phyloP scores from a whole-genome alignment of 2,797 vertebrate species.

The Periparus ater region DNA sequence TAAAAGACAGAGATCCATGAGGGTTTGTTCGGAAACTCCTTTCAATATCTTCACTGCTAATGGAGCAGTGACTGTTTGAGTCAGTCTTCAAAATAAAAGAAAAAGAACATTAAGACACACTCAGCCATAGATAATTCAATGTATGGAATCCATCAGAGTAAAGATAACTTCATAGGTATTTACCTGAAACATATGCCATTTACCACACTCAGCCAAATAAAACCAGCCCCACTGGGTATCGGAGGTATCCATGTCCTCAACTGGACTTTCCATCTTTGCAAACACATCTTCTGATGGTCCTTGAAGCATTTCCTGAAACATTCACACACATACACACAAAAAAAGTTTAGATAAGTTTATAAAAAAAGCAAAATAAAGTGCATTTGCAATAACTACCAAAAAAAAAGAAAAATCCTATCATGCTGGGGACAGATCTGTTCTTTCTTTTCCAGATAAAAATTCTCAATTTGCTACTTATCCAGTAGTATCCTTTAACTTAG shows the following conservation, averaged over 20 bases:
- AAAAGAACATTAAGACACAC: slow-evolving; percentile 11
- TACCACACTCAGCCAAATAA: slow-evolving; percentile 95
- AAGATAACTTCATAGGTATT: neutral
- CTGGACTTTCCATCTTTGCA: slow-evolving; percentile 17
- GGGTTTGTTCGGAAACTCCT: slow-evolving; percentile 89
- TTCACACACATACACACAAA: neutral
- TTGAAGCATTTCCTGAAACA: slow-evolving; percentile 75
- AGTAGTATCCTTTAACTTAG: neutral
- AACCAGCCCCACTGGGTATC: slow-evolving; percentile 97
- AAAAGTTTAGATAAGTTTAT: neutral
- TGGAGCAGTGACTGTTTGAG: slow-evolving; percentile 87
- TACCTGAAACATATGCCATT: slow-evolving; percentile 99
- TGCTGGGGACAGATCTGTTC: neutral
- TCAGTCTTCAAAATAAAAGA: slow-evolving; percentile 82
- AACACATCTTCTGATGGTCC: slow-evolving; percentile 60
- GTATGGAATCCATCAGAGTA: neutral
- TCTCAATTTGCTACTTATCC: neutral
- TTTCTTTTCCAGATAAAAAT: neutral
- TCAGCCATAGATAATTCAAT: neutral
- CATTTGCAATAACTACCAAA: neutral
- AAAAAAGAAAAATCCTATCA: neutral
- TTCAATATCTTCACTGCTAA: slow-evolving; percentile 95
- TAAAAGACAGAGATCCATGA: slow-evolving; percentile 88
- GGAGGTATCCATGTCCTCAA: slow-evolving; percentile 94
- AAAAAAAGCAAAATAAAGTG: neutral